Percentiles rank a stretch among this genome's conserved stretches.
Conservation (phyloP, 2,113 vertebrate species). For the Castor canadensis region DNA sequence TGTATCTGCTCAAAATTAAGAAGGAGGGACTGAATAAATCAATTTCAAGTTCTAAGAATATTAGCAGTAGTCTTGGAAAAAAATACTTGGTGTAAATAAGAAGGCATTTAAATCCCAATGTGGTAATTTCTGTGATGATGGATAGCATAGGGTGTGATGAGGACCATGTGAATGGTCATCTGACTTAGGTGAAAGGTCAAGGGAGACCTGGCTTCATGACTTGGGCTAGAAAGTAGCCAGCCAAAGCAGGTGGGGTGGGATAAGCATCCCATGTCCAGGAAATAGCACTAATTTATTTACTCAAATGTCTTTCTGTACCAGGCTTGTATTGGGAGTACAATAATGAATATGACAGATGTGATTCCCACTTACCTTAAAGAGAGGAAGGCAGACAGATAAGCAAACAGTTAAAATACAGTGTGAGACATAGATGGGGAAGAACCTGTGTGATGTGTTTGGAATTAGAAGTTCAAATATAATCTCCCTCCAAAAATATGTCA, state of each 20-base stretch:
- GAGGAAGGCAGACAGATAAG: not conserved
- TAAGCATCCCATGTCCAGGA: not conserved
- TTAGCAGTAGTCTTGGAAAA: not conserved
- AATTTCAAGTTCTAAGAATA: not conserved
- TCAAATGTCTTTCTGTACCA: not conserved
- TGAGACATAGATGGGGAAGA: not conserved
- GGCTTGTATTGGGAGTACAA: not conserved
- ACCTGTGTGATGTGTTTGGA: not conserved
- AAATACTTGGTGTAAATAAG: not conserved
- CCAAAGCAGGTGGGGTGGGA: not conserved
- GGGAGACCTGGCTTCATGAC: not conserved
- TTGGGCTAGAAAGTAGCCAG: not conserved
- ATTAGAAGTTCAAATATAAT: not conserved
- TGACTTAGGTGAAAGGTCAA: not conserved
- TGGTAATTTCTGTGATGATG: not conserved
- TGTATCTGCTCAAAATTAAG: not conserved
- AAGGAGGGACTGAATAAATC: not conserved
- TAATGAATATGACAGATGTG: not conserved
- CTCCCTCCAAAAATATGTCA: not conserved
- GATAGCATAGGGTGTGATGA: rapidly evolving
- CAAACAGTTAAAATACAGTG: not conserved
- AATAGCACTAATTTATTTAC: not conserved
- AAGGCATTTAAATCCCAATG: not conserved
- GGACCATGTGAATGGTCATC: not conserved
- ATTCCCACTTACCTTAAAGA: not conserved